Evolutionary conservation across 2,113 vertebrate genomes (phyloP).

Genomic region (Gymnobelideus leadbeateri): DNA sequence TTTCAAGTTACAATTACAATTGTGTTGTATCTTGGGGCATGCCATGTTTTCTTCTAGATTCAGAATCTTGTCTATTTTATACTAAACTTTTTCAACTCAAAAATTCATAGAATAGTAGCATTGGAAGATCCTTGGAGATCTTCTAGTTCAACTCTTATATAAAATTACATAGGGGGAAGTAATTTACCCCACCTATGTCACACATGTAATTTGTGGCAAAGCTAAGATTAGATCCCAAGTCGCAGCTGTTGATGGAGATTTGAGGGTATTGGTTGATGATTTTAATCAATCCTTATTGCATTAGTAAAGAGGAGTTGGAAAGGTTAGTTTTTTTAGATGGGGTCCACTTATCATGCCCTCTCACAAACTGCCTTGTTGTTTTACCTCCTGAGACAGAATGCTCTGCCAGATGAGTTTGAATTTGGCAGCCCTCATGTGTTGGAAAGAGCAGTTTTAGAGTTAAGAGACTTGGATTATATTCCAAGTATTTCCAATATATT

Average conservation of each 20-base stretch:
- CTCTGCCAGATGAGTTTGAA: not conserved
- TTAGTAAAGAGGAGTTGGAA: not conserved
- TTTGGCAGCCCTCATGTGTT: not conserved
- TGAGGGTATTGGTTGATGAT: not conserved
- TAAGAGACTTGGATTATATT: no score
- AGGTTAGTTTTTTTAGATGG: not conserved
- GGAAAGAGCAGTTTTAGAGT: not conserved
- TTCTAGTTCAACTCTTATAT: not conserved
- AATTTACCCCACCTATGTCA: not conserved
- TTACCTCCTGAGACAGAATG: not conserved
- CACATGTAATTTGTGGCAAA: not conserved
- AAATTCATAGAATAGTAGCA: slow-evolving; percentile 4
- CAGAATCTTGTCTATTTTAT: slow-evolving; percentile 21
- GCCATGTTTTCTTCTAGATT: slow-evolving; percentile 27
- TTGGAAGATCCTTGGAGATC: not conserved
- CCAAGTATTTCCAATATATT: no score
- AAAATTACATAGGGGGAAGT: not conserved
- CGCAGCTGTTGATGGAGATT: not conserved
- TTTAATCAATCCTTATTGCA: not conserved
- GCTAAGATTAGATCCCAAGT: no score
- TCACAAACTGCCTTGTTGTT: not conserved
- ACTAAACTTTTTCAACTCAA: slow-evolving; percentile 43
- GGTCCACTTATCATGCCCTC: not conserved
- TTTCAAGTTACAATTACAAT: slow-evolving; percentile 57
- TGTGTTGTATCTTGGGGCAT: slow-evolving; percentile 18